A percentile compares a stretch with the other conserved stretches of the same genome.
These are phyloP conservation scores for Papilio helenus DNA, from an alignment of 1,140 invertebrate genomes.

Conservation along the genomic window DNA sequence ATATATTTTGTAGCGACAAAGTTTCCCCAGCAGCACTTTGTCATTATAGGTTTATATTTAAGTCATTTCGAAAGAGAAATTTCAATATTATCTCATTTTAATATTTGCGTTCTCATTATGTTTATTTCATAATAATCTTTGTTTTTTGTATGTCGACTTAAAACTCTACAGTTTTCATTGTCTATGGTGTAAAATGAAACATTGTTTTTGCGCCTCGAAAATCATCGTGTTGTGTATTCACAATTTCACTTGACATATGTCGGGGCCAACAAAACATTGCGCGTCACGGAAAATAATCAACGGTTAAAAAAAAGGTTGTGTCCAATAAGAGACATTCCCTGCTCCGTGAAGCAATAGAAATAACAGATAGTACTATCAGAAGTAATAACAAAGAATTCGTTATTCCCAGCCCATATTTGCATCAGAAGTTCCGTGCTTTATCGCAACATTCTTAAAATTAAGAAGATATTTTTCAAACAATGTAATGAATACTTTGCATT, in stretches of 20 bases:
- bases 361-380: constrained; percentile 10
- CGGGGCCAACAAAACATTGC: background rate
- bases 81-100: background rate
- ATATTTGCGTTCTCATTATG: background rate
- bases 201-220: background rate
- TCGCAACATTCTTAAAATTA: background rate
- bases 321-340: too few relatives aligned
- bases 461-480: background rate
- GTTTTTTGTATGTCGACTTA: too few relatives aligned
- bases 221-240: constrained; percentile 7
- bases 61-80: background rate
- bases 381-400: constrained; percentile 19
- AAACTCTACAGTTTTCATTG: background rate
- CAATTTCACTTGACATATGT: constrained; percentile 28
- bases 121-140: too few relatives aligned
- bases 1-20: background rate
- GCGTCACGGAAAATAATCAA: constrained; percentile 21
- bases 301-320: constrained; percentile 1
- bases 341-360: too few relatives aligned
- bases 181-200: background rate
- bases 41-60: background rate
- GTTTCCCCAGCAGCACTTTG: background rate
- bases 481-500: background rate
- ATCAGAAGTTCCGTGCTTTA: background rate
- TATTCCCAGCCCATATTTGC: background rate